Percentiles rank a stretch among this genome's conserved stretches.
Evolutionary conservation across 2,797 vertebrate genomes (phyloP).

Genomic region (Vespertilio murinus): DNA sequence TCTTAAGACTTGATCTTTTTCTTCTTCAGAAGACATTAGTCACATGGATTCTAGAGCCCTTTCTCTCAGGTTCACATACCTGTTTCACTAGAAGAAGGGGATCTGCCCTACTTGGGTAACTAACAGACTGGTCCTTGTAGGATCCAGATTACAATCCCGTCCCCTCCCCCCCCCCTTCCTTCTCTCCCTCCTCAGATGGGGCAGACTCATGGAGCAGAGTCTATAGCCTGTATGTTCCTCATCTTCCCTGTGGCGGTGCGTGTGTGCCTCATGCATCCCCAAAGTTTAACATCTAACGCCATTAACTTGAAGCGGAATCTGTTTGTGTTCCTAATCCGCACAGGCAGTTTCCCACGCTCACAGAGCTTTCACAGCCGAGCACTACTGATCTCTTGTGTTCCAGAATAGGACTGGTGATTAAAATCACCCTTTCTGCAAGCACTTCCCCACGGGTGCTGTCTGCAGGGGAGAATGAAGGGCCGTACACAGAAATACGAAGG

Average conservation of each 20-base stretch:
- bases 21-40: background rate
- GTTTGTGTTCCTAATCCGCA: conserved; percentile 67
- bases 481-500: conserved; percentile 52
- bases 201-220: background rate
- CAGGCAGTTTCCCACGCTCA: conserved; percentile 56
- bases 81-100: background rate
- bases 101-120: background rate
- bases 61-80: background rate
- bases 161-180: background rate
- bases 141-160: background rate
- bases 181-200: background rate
- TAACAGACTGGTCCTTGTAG: background rate
- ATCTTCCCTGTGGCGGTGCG: background rate
- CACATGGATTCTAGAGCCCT: background rate
- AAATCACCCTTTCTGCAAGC: conserved; percentile 57
- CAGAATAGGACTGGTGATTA: conserved; percentile 66
- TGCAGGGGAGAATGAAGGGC: conserved; percentile 47
- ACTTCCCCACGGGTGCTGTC: conserved; percentile 56
- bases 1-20: background rate
- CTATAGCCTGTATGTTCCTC: background rate
- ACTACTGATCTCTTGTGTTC: conserved; percentile 69
- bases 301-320: conserved; percentile 58
- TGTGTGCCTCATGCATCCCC: background rate
- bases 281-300: conserved; percentile 45
- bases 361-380: conserved; percentile 39